These are phyloP conservation scores for Agonopterix alstromeriana DNA, from an alignment of 2,888 invertebrate genomes.

Conservation along the genomic window DNA sequence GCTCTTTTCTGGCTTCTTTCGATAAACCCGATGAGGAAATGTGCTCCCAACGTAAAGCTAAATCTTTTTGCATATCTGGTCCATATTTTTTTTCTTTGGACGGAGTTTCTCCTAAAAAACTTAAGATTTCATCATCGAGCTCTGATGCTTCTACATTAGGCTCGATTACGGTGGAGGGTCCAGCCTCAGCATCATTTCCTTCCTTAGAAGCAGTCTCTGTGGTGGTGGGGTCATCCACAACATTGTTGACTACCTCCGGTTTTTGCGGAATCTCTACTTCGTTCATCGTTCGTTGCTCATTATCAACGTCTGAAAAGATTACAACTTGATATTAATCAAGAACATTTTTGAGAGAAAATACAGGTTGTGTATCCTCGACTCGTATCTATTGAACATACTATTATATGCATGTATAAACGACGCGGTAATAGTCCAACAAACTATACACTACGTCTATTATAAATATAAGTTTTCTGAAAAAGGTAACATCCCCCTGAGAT, in stretches of 20 bases:
- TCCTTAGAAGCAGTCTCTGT: background rate
- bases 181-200: background rate
- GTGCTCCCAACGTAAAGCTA: constrained; percentile 6
- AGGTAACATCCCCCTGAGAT: background rate
- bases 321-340: background rate
- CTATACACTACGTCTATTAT: background rate
- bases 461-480: background rate
- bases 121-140: background rate
- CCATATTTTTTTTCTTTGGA: constrained; percentile 5
- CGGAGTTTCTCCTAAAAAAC: constrained; percentile 6
- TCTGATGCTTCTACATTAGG: background rate
- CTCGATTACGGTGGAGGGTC: background rate
- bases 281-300: no score
- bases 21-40: background rate
- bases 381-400: no score
- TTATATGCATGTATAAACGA: background rate
- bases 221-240: background rate
- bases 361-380: background rate
- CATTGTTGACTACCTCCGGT: background rate
- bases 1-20: constrained; percentile 1
- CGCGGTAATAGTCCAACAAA: background rate
- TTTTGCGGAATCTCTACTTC: no score
- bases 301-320: background rate
- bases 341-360: background rate
- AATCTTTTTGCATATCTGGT: constrained; percentile 3